Conservation (phyloP, 2,113 vertebrate genomes). For the Micromys minutus region DNA sequence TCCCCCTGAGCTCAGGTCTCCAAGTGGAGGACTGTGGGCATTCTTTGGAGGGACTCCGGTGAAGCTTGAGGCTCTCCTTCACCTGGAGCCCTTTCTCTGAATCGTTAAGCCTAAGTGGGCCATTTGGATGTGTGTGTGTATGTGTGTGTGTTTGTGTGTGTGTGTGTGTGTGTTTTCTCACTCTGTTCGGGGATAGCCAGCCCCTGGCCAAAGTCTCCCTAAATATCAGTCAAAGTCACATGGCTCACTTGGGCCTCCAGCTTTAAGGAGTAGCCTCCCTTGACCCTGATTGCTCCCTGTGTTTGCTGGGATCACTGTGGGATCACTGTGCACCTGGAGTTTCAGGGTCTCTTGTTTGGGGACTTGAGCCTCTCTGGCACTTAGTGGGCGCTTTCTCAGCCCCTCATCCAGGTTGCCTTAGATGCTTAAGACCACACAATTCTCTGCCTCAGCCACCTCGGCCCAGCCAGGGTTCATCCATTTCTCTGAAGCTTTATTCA, state of each 20-base stretch:
- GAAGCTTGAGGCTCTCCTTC: conserved; percentile 1
- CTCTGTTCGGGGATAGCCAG: neutral
- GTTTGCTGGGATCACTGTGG: neutral
- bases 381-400: neutral
- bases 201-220: conserved; percentile 29
- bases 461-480: neutral
- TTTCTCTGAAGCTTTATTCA: neutral
- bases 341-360: neutral
- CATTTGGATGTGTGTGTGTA: neutral
- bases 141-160: fast-evolving
- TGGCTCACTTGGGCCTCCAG: neutral
- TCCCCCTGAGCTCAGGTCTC: conserved; percentile 84
- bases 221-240: conserved; percentile 10
- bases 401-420: neutral
- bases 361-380: fast-evolving
- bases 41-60: conserved; percentile 30
- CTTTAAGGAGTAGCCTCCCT: neutral
- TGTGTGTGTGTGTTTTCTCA: neutral
- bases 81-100: neutral
- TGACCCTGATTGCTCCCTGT: neutral
- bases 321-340: no score
- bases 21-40: conserved; percentile 82
- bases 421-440: neutral
- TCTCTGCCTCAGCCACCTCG: neutral
- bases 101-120: neutral